Evolutionary conservation across 1,140 invertebrate species (phyloP).

Genomic region (Drosophila nigrodunni): DNA sequence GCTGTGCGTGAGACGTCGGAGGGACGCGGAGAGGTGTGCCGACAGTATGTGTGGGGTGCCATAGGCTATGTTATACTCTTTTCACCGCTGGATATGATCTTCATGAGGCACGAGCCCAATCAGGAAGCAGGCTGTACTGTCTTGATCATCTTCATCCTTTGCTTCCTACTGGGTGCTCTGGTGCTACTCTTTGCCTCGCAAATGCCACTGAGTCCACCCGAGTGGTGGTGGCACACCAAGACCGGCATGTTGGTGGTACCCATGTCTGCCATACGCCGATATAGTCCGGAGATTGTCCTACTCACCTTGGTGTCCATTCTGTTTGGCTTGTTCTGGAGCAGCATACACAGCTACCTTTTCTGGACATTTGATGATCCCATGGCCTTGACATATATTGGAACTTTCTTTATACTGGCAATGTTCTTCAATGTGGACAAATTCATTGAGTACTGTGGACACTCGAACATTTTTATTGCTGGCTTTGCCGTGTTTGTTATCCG

Average conservation of each 20-base stretch:
- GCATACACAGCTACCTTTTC: constrained; percentile 90
- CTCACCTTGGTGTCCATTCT: constrained; percentile 89
- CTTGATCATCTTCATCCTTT: constrained; percentile 88
- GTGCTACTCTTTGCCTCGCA: constrained; percentile 77
- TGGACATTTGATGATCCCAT: constrained; percentile 85
- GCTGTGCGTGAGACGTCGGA: constrained; percentile 91
- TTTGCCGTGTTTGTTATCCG: constrained; percentile 92
- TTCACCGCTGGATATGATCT: constrained; percentile 87
- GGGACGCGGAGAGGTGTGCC: constrained; percentile 91
- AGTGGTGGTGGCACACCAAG: constrained; percentile 93
- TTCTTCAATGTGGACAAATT: constrained; percentile 92
- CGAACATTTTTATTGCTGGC: constrained; percentile 92
- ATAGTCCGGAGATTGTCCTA: constrained; percentile 89
- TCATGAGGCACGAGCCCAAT: constrained; percentile 49
- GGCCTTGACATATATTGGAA: constrained; percentile 75
- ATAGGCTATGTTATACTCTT: constrained; percentile 90
- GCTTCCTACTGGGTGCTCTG: constrained; percentile 83
- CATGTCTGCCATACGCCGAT: constrained; percentile 90
- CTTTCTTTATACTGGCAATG: constrained; percentile 88
- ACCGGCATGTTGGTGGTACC: constrained; percentile 90
- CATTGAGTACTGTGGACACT: constrained; percentile 93
- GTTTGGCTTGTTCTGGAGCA: constrained; percentile 91
- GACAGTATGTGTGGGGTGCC: constrained; percentile 91
- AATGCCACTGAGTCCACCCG: constrained; percentile 91
- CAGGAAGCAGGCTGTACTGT: constrained; percentile 46